Conservation (phyloP, 1,140 invertebrate genomes). For the Eupeodes corollae region DNA sequence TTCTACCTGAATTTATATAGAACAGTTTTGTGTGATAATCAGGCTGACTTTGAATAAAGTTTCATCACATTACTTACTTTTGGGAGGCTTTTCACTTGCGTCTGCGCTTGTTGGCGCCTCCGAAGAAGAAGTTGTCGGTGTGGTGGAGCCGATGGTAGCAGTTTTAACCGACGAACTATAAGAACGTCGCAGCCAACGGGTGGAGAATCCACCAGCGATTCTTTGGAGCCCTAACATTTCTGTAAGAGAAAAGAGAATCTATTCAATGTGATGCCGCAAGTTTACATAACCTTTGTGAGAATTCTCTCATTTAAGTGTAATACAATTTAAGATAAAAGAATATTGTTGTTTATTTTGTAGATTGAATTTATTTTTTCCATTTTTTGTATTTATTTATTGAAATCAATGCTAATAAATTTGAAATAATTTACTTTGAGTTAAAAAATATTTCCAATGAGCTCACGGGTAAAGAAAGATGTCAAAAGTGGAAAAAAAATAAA, state of each 20-base stretch:
- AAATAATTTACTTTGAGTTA: too few species aligned
- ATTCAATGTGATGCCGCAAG: constrained; percentile 14
- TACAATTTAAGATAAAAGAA: too few species aligned
- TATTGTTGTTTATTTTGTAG: too few species aligned
- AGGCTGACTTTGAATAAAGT: constrained; percentile 11
- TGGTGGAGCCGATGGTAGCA: constrained; percentile 17
- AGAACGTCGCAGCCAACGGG: constrained; percentile 16
- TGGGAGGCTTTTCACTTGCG: constrained; percentile 9
- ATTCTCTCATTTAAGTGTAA: too few species aligned
- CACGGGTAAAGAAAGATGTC: too few species aligned
- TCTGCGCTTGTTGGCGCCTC: constrained; percentile 6
- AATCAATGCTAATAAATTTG: too few species aligned
- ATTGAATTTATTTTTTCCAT: too few species aligned
- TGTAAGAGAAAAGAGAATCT: constrained; percentile 1
- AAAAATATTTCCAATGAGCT: too few species aligned
- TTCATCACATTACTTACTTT: constrained; percentile 1
- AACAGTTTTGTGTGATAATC: constrained; percentile 7
- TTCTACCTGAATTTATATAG: constrained; percentile 12
- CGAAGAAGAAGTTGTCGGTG: constrained; percentile 15
- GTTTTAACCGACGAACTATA: too few species aligned
- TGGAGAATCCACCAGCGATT: constrained; percentile 20
- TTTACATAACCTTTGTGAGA: constrained; percentile 33
- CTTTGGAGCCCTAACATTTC: constrained; percentile 32
- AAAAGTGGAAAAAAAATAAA: too few species aligned
- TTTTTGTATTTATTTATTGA: too few species aligned